Evolutionary conservation across 2,888 invertebrate genomes (phyloP), one percentile per base, ranked within the genome.

Genomic region (Lasioglossum morio): DNA sequence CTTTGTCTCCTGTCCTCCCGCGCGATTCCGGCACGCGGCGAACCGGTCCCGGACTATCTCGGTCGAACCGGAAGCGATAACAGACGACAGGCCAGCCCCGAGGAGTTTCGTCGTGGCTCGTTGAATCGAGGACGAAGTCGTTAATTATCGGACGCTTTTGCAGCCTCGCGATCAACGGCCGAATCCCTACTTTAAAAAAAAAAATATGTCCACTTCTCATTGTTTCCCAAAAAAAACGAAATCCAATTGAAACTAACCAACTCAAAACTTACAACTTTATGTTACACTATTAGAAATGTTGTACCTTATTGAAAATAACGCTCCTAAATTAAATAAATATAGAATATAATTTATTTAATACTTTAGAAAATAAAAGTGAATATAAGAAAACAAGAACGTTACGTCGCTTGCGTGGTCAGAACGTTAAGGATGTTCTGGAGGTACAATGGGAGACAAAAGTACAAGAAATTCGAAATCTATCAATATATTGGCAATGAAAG

Each of bases 1-100:
- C 75, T 90, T 88, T 82, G 81, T 90, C 85, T 79, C 70, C 46
- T 73, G 74, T 82, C 78, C 73, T 40, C 73, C 77, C 23, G 66
- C 60, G 72, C 70, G 80, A 60, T 80, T 86, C 78, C 78, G 3
- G 57, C 34, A 60, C 60, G 60, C 60, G 60, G 27, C 57, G 72
- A 77, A 23, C 43, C 30, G 3, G 23, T 73, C 30, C 63, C 27
- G 23, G 34, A 23, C 46, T 30, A 69, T 69, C 79, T 77, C 73
- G 72, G 69, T 69, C 48, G 74, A 69, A 81, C 79, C 70, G 72
- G 53, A 69, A 43, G 72, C 70, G 70, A 79, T 72, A 82, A 66
- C 78, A 70, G 34, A 86, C 79, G n/a, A 70, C 48, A 57, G 48
- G 70, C 60, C 16, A n/a, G n/a, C 57, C 10, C 46, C 73, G 77